Base-by-base conservation (phyloP, 2,888 invertebrate species). In the Eupeodes latifasciatus region DNA sequence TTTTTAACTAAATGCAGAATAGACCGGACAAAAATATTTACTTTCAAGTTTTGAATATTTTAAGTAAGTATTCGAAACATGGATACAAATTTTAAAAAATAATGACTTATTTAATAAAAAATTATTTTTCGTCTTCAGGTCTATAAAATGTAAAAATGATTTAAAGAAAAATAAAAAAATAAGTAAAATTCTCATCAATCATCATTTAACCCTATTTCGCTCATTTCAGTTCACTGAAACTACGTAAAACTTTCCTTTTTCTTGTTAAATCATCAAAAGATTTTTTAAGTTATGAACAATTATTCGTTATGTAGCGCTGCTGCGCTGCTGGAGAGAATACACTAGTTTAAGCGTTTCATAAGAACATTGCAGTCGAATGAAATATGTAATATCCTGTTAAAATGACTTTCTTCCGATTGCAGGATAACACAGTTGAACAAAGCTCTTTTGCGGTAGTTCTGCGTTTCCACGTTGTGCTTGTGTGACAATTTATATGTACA, bases 401-500 rank as follows among this genome's bases (percentile, higher is more conserved):
- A 80, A 87, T 87, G 87, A 72, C 69, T 76, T 76, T 69, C 86
- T 79, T 79, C 84, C 76, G 80, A 67, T 69, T 79, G 59, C 34
- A 59, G 74, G 72, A 81, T 64, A 81, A 9, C 19, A 62, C 76
- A 57, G 64, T 27, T 67, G 55, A 75, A 67, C n/a, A 80, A 72
- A 61, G 55, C 53, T 27, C 64, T 75, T 72, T 57, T 72, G 44
- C 44, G n/a, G 57, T 57, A 19, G 36, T 57, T 57, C 27, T 55
- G 19, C 9, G 40, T 47, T 57, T 14, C 7, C n/a, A 9, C 5
- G 6, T 12, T 53, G 44, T 57, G 9, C 47, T 57, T 57, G 27
- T 59, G 47, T 57, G 19, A 51, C 53, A 53, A n/a, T 55, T 7
- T n/a, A 10, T 51, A 2, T 14, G 1, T 7, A 51, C 2, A 19